phyloP scores from a whole-genome alignment of 2,113 vertebrate species.

The Aramus guarauna region DNA sequence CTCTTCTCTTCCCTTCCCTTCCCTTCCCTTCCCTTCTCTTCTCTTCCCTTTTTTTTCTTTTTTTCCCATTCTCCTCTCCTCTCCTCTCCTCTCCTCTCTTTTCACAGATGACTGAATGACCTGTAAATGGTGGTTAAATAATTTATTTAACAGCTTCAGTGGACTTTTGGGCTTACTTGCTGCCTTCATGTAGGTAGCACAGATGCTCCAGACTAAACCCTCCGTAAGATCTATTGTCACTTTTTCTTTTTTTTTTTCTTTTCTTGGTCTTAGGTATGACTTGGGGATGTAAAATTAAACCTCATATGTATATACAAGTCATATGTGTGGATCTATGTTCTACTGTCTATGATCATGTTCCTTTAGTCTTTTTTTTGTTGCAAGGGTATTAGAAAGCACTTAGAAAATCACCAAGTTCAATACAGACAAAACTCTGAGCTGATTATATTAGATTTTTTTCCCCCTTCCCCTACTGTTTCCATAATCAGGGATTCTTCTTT shows the following conservation, averaged over 20 bases:
- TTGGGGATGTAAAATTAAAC: background rate
- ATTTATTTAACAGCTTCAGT: constrained; percentile 78
- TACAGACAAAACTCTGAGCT: background rate
- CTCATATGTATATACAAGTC: background rate
- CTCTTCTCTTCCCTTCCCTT: no score
- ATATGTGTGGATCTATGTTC: background rate
- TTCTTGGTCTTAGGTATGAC: background rate
- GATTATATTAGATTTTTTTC: background rate
- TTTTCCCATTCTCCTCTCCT: no score
- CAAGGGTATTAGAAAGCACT: background rate
- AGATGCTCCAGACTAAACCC: background rate
- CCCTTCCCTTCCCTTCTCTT: no score
- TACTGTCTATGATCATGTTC: background rate
- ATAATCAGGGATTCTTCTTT: background rate
- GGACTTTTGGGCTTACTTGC: constrained; percentile 57
- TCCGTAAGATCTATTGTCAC: background rate
- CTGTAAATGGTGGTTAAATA: constrained; percentile 72
- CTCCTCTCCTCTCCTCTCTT: no score
- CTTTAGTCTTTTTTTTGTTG: background rate
- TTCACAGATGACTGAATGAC: constrained; percentile 67
- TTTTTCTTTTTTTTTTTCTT: background rate
- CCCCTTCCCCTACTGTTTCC: background rate
- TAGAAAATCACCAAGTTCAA: background rate
- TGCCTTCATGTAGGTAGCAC: background rate
- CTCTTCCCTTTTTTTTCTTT: no score